A percentile compares a stretch with the other conserved stretches of the same genome.
Conservation (phyloP, 2,888 invertebrate genomes). For the Camponotus fellah region DNA sequence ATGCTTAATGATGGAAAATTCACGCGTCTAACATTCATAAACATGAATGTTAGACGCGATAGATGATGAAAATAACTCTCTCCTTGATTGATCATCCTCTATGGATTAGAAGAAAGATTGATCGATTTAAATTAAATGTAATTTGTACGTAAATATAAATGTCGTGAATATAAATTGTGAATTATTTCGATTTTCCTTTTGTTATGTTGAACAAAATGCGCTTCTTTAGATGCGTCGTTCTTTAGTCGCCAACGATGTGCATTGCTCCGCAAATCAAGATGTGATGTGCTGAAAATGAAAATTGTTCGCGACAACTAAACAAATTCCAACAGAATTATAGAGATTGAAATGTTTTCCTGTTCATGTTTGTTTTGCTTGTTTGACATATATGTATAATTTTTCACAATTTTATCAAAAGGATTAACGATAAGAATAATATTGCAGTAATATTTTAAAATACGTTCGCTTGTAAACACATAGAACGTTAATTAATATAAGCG, state of each 20-base stretch:
- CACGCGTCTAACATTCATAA: too few species aligned
- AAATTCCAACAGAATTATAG: neutral
- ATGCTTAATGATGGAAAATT: slow-evolving; percentile 22
- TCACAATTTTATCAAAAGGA: neutral
- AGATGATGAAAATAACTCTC: slow-evolving; percentile 47
- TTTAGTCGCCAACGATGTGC: slow-evolving; percentile 26
- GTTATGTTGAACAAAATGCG: slow-evolving; percentile 8
- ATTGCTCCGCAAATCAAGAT: neutral
- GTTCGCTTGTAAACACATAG: neutral
- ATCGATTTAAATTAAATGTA: neutral
- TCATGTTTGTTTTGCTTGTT: neutral
- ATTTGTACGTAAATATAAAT: slow-evolving; percentile 8
- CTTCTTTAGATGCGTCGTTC: neutral
- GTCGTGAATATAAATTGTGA: slow-evolving; percentile 34
- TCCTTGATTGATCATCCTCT: slow-evolving; percentile 15
- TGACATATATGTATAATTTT: neutral
- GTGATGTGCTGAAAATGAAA: neutral
- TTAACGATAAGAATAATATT: neutral
- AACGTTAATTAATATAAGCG: neutral
- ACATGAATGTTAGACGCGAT: neutral
- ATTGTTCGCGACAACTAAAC: too few species aligned
- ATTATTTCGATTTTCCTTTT: slow-evolving; percentile 34
- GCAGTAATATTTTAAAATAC: neutral
- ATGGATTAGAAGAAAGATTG: neutral
- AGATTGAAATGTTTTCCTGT: neutral